Conservation (phyloP, 2,797 vertebrate genomes). For the Jordanella pulchra region DNA sequence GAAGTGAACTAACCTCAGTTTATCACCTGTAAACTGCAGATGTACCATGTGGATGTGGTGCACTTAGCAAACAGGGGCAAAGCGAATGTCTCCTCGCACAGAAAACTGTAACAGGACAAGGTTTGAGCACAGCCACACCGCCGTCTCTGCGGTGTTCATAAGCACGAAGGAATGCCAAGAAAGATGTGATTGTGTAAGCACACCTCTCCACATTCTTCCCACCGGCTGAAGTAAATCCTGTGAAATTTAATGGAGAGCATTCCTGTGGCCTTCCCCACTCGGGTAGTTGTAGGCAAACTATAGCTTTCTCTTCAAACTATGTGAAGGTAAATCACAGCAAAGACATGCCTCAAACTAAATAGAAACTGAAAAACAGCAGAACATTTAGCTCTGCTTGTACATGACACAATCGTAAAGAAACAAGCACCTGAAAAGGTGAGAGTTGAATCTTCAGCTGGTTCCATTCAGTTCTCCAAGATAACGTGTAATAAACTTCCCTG, state of each 20-base stretch:
- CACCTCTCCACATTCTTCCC: slow-evolving; percentile 35
- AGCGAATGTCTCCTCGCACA: not conserved
- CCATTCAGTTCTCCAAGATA: slow-evolving; percentile 24
- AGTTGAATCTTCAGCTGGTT: slow-evolving; percentile 10
- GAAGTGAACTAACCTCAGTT: slow-evolving; percentile 69
- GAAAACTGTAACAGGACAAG: not conserved
- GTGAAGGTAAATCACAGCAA: slow-evolving; percentile 17
- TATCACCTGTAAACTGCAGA: slow-evolving; percentile 51
- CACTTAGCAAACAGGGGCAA: not conserved
- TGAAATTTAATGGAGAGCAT: slow-evolving; percentile 50
- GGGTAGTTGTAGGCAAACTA: slow-evolving; percentile 42
- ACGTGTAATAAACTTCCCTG: slow-evolving; percentile 4
- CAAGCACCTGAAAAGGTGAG: not conserved
- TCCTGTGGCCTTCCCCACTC: slow-evolving; percentile 29
- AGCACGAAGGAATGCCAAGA: slow-evolving; percentile 50
- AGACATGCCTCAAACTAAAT: slow-evolving; percentile 3
- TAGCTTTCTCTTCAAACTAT: slow-evolving; percentile 18
- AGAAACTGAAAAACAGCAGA: slow-evolving; percentile 1
- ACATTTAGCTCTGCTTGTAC: not conserved
- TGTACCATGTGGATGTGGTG: slow-evolving; percentile 9
- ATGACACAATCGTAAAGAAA: not conserved
- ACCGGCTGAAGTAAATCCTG: slow-evolving; percentile 34
- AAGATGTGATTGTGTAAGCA: slow-evolving; percentile 34
- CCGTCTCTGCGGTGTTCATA: not conserved
- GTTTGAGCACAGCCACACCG: not conserved